Base-by-base conservation (phyloP, 2,113 vertebrate species). In the Sylvietta virens region DNA sequence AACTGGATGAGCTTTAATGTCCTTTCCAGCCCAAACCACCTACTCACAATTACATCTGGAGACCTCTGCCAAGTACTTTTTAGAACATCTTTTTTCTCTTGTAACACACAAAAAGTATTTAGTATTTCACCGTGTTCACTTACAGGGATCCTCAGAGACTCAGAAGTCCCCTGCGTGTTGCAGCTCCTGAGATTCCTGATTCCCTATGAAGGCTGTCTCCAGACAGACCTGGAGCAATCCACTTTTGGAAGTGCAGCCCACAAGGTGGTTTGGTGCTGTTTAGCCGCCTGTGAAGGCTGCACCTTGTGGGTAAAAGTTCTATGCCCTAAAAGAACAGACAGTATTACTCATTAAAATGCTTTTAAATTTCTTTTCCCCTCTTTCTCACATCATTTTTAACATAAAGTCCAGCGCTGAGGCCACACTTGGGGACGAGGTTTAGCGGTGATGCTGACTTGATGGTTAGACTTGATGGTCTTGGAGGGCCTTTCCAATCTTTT, bases 351-450 rank as follows among this genome's bases (percentile, higher is more conserved):
- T 10, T 56, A 13, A 64, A 31, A 2, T 12, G 11, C 21, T 13
- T 33, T 45, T 60, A 11, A 3, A 21, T 60, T 65, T 20, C 11
- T 28, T 73, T 73, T 51, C 28, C 45, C 15, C 19, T 45, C 60
- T 45, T 73, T 51, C 33, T 24, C 22, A 16, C 13, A 0, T 39
- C 51, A 13, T 62, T 82, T 15, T 39, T 21, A 56, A 30, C 3
- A 6, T 28, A 3, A 42, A 47, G 13, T 22, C 51, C 56, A 37
- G 35, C 0, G 0, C 11, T 80, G 23, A 37, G 22, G 58, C 33
- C 0, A 1, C 8, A 1, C 44, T 4, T 16, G 37, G 35, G 42
- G 15, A 6, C 0, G 1, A 23, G 27, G 37, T 33, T 81, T 13
- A 21, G n/a, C 4, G 2, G 19, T 11, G 42, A 5, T 44, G 31